Percentiles rank a stretch among this genome's conserved stretches.
phyloP scores from a whole-genome alignment of 2,888 invertebrate species.

The Agapostemon virescens region DNA sequence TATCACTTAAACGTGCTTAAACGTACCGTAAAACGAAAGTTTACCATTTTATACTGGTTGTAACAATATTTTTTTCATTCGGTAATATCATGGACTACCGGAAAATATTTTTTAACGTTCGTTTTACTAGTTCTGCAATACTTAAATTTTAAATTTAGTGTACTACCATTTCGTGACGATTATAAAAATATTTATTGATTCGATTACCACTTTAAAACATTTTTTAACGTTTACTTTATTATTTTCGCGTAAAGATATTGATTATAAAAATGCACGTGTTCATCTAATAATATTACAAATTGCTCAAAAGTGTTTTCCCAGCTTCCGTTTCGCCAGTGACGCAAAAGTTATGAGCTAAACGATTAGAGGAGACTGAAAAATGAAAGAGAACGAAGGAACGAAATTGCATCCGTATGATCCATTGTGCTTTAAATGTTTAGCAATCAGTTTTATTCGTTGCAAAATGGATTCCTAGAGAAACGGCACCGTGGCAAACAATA shows the following conservation, averaged over 20 bases:
- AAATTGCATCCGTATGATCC: neutral
- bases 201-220: no score
- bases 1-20: neutral
- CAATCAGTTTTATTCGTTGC: neutral
- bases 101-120: neutral
- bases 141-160: neutral
- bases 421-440: neutral
- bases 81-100: neutral
- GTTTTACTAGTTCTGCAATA: neutral
- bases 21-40: no score
- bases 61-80: neutral
- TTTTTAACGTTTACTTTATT: no score
- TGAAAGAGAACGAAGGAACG: neutral
- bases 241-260: no score
- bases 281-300: neutral
- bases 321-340: neutral
- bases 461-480: neutral
- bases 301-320: neutral
- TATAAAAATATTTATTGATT: no score
- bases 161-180: no score
- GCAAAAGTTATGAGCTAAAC: no score
- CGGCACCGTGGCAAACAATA: neutral
- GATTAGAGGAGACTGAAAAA: no score
- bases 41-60: no score
- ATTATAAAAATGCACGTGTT: no score